A percentile compares a stretch with the other conserved stretches of the same genome.
phyloP scores from a whole-genome alignment of 2,888 invertebrate species.

The Drosophila siamana region DNA sequence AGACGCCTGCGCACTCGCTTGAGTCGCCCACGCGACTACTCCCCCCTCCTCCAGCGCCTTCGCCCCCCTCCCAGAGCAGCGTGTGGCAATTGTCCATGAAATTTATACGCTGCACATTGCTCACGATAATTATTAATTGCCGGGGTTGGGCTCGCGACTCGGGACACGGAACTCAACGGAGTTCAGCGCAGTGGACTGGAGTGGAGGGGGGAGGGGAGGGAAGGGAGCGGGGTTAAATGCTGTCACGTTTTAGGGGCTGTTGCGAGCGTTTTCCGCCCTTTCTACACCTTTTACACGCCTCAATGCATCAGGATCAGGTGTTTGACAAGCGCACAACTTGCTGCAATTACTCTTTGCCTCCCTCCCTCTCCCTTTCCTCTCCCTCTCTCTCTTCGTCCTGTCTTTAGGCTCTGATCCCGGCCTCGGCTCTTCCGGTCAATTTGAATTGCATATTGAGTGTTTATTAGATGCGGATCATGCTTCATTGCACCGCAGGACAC shows the following conservation, averaged over 20 bases:
- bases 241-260: slow-evolving; percentile 38
- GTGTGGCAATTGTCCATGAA: slow-evolving; percentile 82
- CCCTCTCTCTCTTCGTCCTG: slow-evolving; percentile 20
- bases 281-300: slow-evolving; percentile 83
- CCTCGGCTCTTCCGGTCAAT: slow-evolving; percentile 74
- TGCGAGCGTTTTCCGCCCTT: slow-evolving; percentile 65
- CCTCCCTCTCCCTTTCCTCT: not conserved
- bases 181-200: too few relatives aligned
- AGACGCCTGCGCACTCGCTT: slow-evolving; percentile 59
- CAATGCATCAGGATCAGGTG: slow-evolving; percentile 83
- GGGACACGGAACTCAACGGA: not conserved
- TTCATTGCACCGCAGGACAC: slow-evolving; percentile 53
- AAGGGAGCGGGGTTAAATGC: slow-evolving; percentile 36
- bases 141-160: slow-evolving; percentile 37
- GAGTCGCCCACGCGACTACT: slow-evolving; percentile 65
- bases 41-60: not conserved
- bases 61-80: not conserved
- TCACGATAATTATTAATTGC: slow-evolving; percentile 79
- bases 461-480: slow-evolving; percentile 77
- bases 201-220: too few relatives aligned
- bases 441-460: slow-evolving; percentile 73
- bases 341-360: not conserved
- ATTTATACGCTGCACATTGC: slow-evolving; percentile 65
- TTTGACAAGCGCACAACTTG: slow-evolving; percentile 60
- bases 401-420: slow-evolving; percentile 7